Percentiles rank a stretch among this genome's conserved stretches.
phyloP scores from a whole-genome alignment of 1,140 invertebrate species.

The Saxidomus purpurata region DNA sequence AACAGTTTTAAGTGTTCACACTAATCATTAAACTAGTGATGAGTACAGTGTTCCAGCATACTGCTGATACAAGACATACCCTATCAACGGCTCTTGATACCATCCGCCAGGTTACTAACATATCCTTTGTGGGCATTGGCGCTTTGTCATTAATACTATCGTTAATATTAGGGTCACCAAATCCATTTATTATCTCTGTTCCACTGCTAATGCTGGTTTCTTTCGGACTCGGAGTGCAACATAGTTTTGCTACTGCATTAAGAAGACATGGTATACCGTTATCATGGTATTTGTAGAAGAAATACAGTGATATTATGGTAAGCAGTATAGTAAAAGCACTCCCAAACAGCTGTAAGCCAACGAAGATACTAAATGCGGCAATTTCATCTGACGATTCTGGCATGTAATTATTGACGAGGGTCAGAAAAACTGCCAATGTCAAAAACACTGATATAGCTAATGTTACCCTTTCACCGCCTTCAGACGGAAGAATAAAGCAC shows the following conservation, averaged over 20 bases:
- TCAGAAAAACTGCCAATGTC: constrained; percentile 67
- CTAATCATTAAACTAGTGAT: background rate
- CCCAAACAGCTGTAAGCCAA: constrained; percentile 59
- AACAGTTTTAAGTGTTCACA: background rate
- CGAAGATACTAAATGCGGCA: constrained; percentile 84
- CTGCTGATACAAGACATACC: constrained; percentile 12
- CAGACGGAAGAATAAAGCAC: constrained; percentile 64
- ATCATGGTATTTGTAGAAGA: constrained; percentile 11
- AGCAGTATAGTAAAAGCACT: constrained; percentile 44
- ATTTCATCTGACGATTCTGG: constrained; percentile 68
- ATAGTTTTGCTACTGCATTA: background rate
- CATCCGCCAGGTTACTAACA: constrained; percentile 31
- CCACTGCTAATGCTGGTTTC: background rate
- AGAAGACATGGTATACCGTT: background rate
- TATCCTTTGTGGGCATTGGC: background rate
- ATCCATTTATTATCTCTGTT: background rate
- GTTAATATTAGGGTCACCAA: no score
- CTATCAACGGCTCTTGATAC: constrained; percentile 42
- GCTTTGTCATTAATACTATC: background rate
- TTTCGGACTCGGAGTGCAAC: background rate
- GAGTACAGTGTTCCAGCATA: constrained; percentile 29
- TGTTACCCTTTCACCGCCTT: constrained; percentile 70
- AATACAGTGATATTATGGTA: constrained; percentile 45
- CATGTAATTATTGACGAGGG: constrained; percentile 58
- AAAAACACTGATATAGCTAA: constrained; percentile 69